Conservation (phyloP, 2,797 vertebrate genomes). For the Chrosomus eos region DNA sequence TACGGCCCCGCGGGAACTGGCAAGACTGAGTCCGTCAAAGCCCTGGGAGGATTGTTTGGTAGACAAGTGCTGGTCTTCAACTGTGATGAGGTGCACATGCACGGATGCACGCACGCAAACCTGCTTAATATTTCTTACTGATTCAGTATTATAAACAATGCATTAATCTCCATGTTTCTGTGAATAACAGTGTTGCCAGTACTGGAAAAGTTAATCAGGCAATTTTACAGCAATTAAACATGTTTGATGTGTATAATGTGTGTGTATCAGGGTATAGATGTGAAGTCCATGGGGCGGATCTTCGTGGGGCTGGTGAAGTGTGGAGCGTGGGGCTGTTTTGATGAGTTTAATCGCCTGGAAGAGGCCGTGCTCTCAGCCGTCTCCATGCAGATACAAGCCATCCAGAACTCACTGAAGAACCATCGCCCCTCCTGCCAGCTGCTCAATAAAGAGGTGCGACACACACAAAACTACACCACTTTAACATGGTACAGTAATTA, state of each 20-base stretch:
- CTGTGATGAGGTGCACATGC: conserved; percentile 91
- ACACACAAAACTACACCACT: no score
- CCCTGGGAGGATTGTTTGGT: conserved; percentile 92
- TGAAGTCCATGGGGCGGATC: conserved; percentile 98
- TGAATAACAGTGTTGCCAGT: not conserved
- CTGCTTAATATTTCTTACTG: not conserved
- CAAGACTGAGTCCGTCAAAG: conserved; percentile 98
- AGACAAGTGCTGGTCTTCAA: conserved; percentile 98
- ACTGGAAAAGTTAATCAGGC: not conserved
- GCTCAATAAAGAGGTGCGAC: conserved; percentile 90
- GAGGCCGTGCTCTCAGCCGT: conserved; percentile 97
- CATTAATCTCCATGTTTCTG: not conserved
- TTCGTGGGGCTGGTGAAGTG: conserved; percentile 97
- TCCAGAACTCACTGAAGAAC: conserved; percentile 94
- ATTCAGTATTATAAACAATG: not conserved
- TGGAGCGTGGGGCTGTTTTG: conserved; percentile 98
- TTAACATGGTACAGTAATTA: no score
- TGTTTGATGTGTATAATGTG: not conserved
- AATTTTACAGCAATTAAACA: no score
- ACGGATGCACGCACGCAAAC: not conserved
- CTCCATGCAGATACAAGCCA: conserved; percentile 98
- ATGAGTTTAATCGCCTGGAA: conserved; percentile 97
- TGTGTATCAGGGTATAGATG: conserved; percentile 90
- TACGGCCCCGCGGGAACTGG: conserved; percentile 98
- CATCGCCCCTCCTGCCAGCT: conserved; percentile 87